These are phyloP conservation scores for Oryzias melastigma DNA, from an alignment of 2,113 vertebrate species.

Conservation along the genomic window DNA sequence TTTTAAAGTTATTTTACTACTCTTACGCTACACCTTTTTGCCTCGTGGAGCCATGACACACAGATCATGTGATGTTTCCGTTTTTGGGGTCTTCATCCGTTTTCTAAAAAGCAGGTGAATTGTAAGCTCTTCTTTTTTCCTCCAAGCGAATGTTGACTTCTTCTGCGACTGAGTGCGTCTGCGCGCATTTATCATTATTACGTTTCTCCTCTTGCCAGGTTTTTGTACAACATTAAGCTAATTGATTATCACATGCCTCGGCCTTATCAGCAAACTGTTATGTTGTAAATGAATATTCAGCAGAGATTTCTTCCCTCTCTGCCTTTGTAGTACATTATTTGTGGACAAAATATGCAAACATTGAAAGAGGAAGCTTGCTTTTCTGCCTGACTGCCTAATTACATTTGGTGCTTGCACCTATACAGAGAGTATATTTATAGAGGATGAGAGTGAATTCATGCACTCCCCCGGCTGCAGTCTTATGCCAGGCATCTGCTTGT, in stretches of 20 bases:
- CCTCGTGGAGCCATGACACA: too few relatives aligned
- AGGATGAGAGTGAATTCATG: constrained; percentile 60
- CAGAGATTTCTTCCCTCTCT: constrained; percentile 45
- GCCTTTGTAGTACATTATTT: constrained; percentile 67
- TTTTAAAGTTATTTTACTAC: too few relatives aligned
- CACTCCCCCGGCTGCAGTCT: constrained; percentile 51
- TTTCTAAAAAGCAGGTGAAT: too few relatives aligned
- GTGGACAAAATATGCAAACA: constrained; percentile 70
- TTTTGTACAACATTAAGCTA: constrained; percentile 74
- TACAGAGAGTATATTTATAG: constrained; percentile 64
- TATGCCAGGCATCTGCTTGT: constrained; percentile 68
- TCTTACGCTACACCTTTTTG: too few relatives aligned
- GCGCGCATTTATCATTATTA: constrained; percentile 37
- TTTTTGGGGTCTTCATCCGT: too few relatives aligned
- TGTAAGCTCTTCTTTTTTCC: constrained; percentile 30
- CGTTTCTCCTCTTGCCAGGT: constrained; percentile 34
- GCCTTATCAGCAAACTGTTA: constrained; percentile 72
- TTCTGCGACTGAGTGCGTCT: constrained; percentile 25
- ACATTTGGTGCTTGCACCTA: constrained; percentile 65
- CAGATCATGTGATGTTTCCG: too few relatives aligned
- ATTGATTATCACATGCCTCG: constrained; percentile 75
- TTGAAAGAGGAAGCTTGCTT: constrained; percentile 52
- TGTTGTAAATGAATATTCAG: constrained; percentile 77
- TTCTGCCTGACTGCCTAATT: constrained; percentile 63
- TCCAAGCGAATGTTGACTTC: constrained; percentile 69